Evolutionary conservation across 2,888 invertebrate species (phyloP).

Genomic region (Lapara coniferarum): DNA sequence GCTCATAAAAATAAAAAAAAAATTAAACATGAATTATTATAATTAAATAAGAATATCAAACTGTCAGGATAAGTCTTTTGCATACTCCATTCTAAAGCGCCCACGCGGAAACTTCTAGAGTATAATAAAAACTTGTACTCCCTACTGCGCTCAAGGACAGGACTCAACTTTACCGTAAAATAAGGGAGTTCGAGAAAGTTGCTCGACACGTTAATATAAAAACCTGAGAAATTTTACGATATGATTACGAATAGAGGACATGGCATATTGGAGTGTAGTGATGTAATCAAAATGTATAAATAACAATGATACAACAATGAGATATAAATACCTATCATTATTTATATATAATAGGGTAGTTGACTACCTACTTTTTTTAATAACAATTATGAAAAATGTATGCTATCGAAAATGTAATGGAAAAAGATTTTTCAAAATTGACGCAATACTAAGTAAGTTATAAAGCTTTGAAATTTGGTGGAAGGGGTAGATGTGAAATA

Average conservation of each 20-base stretch:
- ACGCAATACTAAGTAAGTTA: too few relatives aligned
- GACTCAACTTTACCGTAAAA: background rate
- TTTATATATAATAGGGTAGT: too few relatives aligned
- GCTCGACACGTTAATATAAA: background rate
- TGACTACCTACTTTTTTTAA: too few relatives aligned
- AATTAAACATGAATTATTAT: background rate
- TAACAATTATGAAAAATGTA: too few relatives aligned
- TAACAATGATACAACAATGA: too few relatives aligned
- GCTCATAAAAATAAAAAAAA: background rate
- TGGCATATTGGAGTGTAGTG: background rate
- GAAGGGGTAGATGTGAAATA: too few relatives aligned
- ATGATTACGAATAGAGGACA: background rate
- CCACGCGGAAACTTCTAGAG: background rate
- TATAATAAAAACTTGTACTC: constrained; percentile 1
- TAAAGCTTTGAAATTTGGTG: too few relatives aligned
- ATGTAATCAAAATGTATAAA: background rate
- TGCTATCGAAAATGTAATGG: too few relatives aligned
- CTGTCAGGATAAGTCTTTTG: background rate
- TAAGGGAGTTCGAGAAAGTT: constrained; percentile 1
- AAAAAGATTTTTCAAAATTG: too few relatives aligned
- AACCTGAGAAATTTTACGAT: background rate
- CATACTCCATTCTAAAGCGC: background rate
- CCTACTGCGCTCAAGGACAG: background rate
- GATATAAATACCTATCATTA: too few relatives aligned
- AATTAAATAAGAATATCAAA: background rate